Evolutionary conservation across 2,113 vertebrate species (phyloP).

Genomic region (Gymnorhina tibicen): DNA sequence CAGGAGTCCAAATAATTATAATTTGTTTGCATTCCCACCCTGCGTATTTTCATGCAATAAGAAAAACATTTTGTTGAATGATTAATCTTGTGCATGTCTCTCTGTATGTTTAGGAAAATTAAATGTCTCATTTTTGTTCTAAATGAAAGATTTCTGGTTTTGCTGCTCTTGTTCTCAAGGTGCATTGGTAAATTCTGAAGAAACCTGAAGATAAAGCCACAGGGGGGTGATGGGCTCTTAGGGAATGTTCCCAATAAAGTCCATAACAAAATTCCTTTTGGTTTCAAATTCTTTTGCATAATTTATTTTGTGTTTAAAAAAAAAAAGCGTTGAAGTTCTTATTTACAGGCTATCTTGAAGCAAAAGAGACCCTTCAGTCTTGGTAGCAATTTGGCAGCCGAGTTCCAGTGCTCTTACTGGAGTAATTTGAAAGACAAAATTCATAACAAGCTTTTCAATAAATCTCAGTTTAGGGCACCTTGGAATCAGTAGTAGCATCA

Average conservation of each 20-base stretch:
- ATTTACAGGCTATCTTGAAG: neutral
- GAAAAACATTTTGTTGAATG: slow-evolving; percentile 34
- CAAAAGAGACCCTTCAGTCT: neutral
- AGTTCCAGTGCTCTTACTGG: neutral
- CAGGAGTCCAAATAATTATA: slow-evolving; percentile 42
- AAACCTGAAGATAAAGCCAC: neutral
- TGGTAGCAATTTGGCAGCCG: neutral
- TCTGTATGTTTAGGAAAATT: neutral
- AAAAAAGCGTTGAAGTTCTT: neutral
- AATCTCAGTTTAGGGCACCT: neutral
- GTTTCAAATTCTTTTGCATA: neutral
- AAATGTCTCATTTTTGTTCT: neutral
- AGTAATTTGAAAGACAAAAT: neutral
- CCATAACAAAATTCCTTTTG: neutral
- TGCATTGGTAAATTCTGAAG: neutral
- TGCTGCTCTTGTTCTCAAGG: neutral
- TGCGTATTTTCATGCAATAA: neutral
- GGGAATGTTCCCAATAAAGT: neutral
- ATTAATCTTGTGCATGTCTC: neutral
- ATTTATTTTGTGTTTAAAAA: neutral
- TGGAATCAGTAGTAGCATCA: neutral
- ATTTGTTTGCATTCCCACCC: slow-evolving; percentile 40
- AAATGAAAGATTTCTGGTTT: neutral
- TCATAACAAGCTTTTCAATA: neutral
- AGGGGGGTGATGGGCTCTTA: neutral